Evolutionary conservation across 2,888 invertebrate genomes (phyloP).

Genomic region (Phania funesta): DNA sequence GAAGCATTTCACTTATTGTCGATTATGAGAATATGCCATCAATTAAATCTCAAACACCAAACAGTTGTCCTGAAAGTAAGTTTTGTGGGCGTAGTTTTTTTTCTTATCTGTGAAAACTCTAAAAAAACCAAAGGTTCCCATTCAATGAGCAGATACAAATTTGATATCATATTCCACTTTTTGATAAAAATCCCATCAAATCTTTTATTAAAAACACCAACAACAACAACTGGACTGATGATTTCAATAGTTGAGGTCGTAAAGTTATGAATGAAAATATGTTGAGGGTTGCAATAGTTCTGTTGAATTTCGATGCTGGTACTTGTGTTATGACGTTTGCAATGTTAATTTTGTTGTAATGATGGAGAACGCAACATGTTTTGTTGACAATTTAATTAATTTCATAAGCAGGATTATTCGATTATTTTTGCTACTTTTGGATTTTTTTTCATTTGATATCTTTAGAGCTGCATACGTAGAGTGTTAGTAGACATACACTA

Average conservation of each 20-base stretch:
- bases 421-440: background rate
- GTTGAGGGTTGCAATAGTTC: slow-evolving; percentile 36
- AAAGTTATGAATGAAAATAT: background rate
- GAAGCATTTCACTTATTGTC: background rate
- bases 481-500: too few relatives aligned
- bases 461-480: too few relatives aligned
- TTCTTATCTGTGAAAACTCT: too few relatives aligned
- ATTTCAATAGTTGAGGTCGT: background rate
- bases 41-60: slow-evolving; percentile 16
- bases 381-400: slow-evolving; percentile 73
- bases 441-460: too few relatives aligned
- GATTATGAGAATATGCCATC: slow-evolving; percentile 17
- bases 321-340: slow-evolving; percentile 16
- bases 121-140: background rate
- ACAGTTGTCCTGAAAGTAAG: background rate
- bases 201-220: background rate
- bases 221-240: slow-evolving; percentile 35
- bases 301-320: slow-evolving; percentile 17
- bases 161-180: background rate
- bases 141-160: background rate
- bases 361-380: slow-evolving; percentile 68
- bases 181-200: slow-evolving; percentile 11
- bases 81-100: slow-evolving; percentile 16
- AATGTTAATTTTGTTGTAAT: background rate
- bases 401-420: slow-evolving; percentile 51